phyloP scores from a whole-genome alignment of 2,888 invertebrate species.

The Priocnemis perturbator region DNA sequence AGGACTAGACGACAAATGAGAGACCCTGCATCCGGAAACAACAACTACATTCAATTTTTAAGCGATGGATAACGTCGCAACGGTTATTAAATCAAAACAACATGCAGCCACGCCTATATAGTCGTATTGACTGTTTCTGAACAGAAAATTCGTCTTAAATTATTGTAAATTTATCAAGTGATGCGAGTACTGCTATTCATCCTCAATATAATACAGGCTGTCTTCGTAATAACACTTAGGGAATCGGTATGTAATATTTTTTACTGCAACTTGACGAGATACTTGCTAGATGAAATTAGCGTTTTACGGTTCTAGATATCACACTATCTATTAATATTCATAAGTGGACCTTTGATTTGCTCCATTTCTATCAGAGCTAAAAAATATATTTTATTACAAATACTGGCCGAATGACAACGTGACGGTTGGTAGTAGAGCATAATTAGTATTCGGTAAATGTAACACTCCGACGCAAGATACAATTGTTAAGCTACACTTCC shows the following conservation, averaged over 20 bases:
- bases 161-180: background rate
- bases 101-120: slow-evolving; percentile 18
- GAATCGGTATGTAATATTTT: slow-evolving; percentile 2
- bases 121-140: slow-evolving; percentile 11
- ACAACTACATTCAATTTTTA: slow-evolving; percentile 74
- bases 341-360: background rate
- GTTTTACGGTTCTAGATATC: slow-evolving; percentile 1
- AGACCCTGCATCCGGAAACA: slow-evolving; percentile 72
- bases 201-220: no score
- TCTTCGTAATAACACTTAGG: no score
- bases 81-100: slow-evolving; percentile 23
- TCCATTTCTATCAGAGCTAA: slow-evolving; percentile 10
- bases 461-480: no score
- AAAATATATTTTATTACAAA: slow-evolving; percentile 19
- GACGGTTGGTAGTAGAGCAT: background rate
- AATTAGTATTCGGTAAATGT: slow-evolving; percentile 7
- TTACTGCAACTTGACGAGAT: background rate
- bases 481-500: no score
- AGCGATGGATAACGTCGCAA: slow-evolving; percentile 46
- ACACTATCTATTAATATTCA: background rate
- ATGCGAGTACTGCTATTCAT: no score
- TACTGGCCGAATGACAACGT: background rate
- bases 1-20: slow-evolving; percentile 73
- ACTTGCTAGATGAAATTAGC: slow-evolving; percentile 11
- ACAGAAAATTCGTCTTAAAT: slow-evolving; percentile 1